A percentile compares a stretch with the other conserved stretches of the same genome.
These are phyloP conservation scores for Eilema griseolum DNA, from an alignment of 2,888 invertebrate species.

Conservation along the genomic window DNA sequence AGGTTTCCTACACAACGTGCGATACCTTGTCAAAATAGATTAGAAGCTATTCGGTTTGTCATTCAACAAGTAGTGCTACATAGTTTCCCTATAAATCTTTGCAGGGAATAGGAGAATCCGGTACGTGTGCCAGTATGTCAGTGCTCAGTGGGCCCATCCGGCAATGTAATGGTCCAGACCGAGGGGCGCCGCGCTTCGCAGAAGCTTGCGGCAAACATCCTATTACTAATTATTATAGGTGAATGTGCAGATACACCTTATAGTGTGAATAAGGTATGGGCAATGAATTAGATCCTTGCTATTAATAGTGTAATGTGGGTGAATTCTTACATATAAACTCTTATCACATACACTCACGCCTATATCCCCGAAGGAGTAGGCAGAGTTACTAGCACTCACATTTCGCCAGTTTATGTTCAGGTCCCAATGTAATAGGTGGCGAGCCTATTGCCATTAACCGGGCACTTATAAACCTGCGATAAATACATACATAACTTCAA, in stretches of 20 bases:
- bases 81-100: background rate
- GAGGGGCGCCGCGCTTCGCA: conserved; percentile 58
- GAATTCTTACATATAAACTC: too few relatives aligned
- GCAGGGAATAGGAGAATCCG: conserved; percentile 42
- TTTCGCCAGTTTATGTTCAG: too few relatives aligned
- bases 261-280: conserved; percentile 8
- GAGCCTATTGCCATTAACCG: too few relatives aligned
- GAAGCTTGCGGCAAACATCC: conserved; percentile 56
- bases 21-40: background rate
- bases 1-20: too few relatives aligned
- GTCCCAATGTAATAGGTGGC: too few relatives aligned
- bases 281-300: background rate
- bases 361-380: too few relatives aligned
- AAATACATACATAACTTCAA: too few relatives aligned
- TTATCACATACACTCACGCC: too few relatives aligned
- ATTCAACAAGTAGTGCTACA: background rate
- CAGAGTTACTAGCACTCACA: too few relatives aligned
- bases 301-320: too few relatives aligned
- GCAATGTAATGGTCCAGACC: conserved; percentile 53
- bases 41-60: background rate
- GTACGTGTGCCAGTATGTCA: conserved; percentile 42
- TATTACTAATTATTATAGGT: conserved; percentile 57
- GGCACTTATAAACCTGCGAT: too few relatives aligned
- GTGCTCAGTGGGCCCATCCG: conserved; percentile 45
- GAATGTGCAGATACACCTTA: conserved; percentile 7